Percentiles rank a stretch among this genome's conserved stretches.
These are phyloP conservation scores for Synanthedon formicaeformis DNA, from an alignment of 2,888 invertebrate species.

Conservation along the genomic window DNA sequence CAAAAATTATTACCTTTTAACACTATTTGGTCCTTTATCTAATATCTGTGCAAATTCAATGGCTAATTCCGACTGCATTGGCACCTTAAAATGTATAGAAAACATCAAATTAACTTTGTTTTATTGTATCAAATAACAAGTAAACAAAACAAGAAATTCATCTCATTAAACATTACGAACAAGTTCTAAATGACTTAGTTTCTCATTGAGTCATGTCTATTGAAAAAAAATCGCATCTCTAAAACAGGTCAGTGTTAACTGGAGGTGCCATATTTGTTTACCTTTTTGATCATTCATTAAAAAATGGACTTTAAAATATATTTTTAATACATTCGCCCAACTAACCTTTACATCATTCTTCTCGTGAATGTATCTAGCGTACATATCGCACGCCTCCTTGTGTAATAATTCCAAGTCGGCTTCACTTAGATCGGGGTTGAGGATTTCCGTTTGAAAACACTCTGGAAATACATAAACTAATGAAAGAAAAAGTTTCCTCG, in stretches of 20 bases:
- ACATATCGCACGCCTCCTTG: constrained; percentile 75
- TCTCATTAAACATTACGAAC: too few species aligned
- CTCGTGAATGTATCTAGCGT: constrained; percentile 73
- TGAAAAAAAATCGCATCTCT: too few species aligned
- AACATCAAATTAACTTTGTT: too few species aligned
- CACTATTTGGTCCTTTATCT: constrained; percentile 70
- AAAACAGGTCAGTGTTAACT: too few species aligned
- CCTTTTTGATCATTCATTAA: too few species aligned
- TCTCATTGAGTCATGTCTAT: too few species aligned
- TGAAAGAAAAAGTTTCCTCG: neutral
- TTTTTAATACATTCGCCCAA: neutral
- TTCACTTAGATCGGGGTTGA: constrained; percentile 79
- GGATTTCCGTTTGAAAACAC: constrained; percentile 82
- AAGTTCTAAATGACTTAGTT: too few species aligned
- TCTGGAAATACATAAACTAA: constrained; percentile 60
- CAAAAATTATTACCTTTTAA: constrained; percentile 23
- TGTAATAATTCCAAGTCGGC: constrained; percentile 74
- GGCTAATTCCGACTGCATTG: constrained; percentile 67
- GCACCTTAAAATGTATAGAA: constrained; percentile 64
- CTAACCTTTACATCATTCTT: neutral
- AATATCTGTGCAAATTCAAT: constrained; percentile 66
- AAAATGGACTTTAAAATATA: too few species aligned
- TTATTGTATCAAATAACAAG: too few species aligned
- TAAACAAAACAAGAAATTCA: too few species aligned
- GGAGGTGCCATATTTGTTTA: too few species aligned